Evolutionary conservation across 2,888 invertebrate species (phyloP), one percentile per base, ranked within the genome.

Genomic region (Ethmia dodecea): DNA sequence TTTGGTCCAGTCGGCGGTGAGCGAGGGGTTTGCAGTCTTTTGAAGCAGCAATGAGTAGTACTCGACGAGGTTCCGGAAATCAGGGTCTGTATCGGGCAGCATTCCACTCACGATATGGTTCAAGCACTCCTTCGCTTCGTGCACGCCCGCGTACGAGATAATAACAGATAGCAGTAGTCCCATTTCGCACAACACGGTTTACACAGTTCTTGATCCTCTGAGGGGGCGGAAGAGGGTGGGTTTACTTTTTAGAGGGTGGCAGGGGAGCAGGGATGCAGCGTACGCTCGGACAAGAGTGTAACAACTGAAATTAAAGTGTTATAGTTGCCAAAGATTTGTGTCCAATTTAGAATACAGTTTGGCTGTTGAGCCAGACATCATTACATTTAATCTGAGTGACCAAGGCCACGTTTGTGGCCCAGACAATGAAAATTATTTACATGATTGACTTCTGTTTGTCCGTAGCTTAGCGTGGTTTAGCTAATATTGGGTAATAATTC

Each of bases 111-210:
- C 55, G 27, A 90, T 75, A 52, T 88, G 87, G 40, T 73, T 72
- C 52, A 88, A 67, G 53, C 90, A 89, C 38, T 90, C 88, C 34
- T 91, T 56, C 27, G 91, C 86, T 69, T 94, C 94, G 52, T 92
- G 62, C 15, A 92, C 89, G 42, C 94, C 94, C 45, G 93, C 90
- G 71, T 93, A 94, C 44, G 92, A 88, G 43, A 94, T 89, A 44
- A 94, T 80, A 55, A 93, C 81, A 32, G 94, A 94, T 40, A 94
- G 75, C 56, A 94, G 72, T 50, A 94, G 87, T 62, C 94, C 94
- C 91, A 94, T 91, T 62, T 58, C 60, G 47, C 49, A 54, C 52
- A 26, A 41, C 43, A 42, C 35, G 39, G 40, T 39, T 38, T 37
- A 47, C 44, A 35, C 35, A 59, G 62, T 58, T 39, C 46, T 53